A percentile compares a stretch with the other conserved stretches of the same genome.
Conservation (phyloP, 2,113 vertebrate species). For the Asarcornis scutulata region DNA sequence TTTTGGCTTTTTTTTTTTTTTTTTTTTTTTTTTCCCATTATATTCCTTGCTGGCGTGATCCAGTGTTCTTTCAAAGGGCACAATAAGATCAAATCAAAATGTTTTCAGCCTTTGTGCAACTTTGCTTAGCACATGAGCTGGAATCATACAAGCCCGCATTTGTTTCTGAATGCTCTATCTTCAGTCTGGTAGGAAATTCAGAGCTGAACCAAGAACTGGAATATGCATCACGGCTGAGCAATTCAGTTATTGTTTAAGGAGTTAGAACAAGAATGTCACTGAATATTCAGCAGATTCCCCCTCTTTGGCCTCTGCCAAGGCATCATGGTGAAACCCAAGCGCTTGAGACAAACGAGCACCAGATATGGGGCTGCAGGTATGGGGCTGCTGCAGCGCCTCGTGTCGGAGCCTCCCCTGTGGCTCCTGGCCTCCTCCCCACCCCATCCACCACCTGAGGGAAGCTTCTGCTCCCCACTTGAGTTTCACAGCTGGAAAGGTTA, state of each 20-base stretch:
- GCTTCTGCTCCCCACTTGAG: neutral
- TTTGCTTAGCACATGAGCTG: neutral
- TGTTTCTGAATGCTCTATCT: neutral
- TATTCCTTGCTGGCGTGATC: neutral
- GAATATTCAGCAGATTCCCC: neutral
- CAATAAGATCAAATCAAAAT: neutral
- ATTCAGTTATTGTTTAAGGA: neutral
- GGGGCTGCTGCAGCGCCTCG: neutral
- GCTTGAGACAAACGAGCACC: fast-evolving
- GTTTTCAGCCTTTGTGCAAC: neutral
- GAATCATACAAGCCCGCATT: neutral
- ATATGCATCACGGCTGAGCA: neutral
- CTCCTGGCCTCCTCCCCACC: neutral
- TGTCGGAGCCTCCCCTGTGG: fast-evolving
- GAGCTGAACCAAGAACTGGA: neutral
- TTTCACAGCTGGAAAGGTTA: neutral
- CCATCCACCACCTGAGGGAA: neutral
- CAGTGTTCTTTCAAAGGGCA: neutral
- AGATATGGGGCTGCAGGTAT: neutral
- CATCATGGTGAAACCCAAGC: fast-evolving
- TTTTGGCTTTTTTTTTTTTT: neutral
- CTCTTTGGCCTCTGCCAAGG: fast-evolving
- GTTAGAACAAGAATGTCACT: neutral
- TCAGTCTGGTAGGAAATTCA: neutral
- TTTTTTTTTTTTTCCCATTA: neutral